Evolutionary conservation across 1,140 invertebrate species (phyloP).

Genomic region (Pogonomyrmex barbatus): DNA sequence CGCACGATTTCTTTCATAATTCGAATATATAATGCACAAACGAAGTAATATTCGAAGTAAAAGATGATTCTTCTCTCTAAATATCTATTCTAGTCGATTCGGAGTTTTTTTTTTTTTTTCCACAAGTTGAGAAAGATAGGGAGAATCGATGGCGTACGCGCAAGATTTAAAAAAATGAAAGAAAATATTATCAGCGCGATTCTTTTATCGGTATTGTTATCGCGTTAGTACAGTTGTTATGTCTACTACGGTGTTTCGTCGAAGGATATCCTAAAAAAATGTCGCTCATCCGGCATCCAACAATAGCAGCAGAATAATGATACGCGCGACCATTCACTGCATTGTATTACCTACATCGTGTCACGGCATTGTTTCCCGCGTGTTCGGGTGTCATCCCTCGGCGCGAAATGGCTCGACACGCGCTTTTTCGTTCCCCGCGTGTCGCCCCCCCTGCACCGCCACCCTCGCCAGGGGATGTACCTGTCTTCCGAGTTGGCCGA

Average conservation of each 20-base stretch:
- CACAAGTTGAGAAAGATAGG: background rate
- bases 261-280: slow-evolving; percentile 48
- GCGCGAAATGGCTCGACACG: slow-evolving; percentile 56
- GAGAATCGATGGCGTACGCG: background rate
- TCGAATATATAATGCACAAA: background rate
- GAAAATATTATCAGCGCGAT: background rate
- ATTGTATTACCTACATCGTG: slow-evolving; percentile 72
- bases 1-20: slow-evolving; percentile 20
- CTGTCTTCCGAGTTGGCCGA: slow-evolving; percentile 57
- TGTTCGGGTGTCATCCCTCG: slow-evolving; percentile 62
- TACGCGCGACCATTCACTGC: slow-evolving; percentile 67
- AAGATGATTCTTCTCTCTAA: too few relatives aligned
- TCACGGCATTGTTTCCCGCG: slow-evolving; percentile 69
- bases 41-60: background rate
- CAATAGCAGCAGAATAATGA: slow-evolving; percentile 65
- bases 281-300: slow-evolving; percentile 49
- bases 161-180: background rate
- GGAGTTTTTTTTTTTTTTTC: background rate
- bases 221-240: background rate
- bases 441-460: background rate
- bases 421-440: slow-evolving; percentile 48
- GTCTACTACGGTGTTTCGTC: slow-evolving; percentile 27
- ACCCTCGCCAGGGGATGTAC: slow-evolving; percentile 21
- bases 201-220: slow-evolving; percentile 39
- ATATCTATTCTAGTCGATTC: background rate